These are phyloP conservation scores for Drosophila santomea DNA, from an alignment of 1,140 invertebrate genomes.

Conservation along the genomic window DNA sequence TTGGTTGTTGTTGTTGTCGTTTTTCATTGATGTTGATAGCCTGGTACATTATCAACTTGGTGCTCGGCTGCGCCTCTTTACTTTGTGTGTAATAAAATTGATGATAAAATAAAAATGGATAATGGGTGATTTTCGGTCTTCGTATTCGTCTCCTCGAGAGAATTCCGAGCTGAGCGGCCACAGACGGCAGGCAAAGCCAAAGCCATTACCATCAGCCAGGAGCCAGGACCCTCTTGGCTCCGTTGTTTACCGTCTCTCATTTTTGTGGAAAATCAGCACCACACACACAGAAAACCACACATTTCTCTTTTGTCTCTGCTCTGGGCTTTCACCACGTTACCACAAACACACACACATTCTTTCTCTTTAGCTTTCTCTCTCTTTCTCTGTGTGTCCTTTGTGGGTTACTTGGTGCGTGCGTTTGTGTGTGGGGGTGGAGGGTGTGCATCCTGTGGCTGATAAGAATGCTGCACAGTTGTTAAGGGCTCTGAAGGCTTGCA, in stretches of 20 bases:
- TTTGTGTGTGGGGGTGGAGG: background rate
- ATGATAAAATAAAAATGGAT: slow-evolving; percentile 82
- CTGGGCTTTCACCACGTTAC: background rate
- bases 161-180: slow-evolving; percentile 18
- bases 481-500: slow-evolving; percentile 55
- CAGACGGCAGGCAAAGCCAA: background rate
- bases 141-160: slow-evolving; percentile 21
- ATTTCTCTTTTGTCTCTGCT: slow-evolving; percentile 45
- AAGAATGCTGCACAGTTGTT: slow-evolving; percentile 72
- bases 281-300: background rate
- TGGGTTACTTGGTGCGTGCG: slow-evolving; percentile 4
- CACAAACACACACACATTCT: slow-evolving; percentile 1
- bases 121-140: slow-evolving; percentile 74
- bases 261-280: slow-evolving; percentile 30
- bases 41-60: slow-evolving; percentile 64
- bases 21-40: slow-evolving; percentile 58
- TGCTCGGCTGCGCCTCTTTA: slow-evolving; percentile 69
- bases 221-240: slow-evolving; percentile 9
- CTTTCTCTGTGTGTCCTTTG: slow-evolving; percentile 24
- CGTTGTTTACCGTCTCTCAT: slow-evolving; percentile 53
- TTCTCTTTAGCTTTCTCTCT: slow-evolving; percentile 35
- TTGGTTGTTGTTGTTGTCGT: slow-evolving; percentile 17
- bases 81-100: slow-evolving; percentile 79
- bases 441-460: slow-evolving; percentile 56
- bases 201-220: slow-evolving; percentile 6